These are phyloP conservation scores for Contarinia nasturtii DNA, from an alignment of 1,140 invertebrate genomes.

Conservation along the genomic window DNA sequence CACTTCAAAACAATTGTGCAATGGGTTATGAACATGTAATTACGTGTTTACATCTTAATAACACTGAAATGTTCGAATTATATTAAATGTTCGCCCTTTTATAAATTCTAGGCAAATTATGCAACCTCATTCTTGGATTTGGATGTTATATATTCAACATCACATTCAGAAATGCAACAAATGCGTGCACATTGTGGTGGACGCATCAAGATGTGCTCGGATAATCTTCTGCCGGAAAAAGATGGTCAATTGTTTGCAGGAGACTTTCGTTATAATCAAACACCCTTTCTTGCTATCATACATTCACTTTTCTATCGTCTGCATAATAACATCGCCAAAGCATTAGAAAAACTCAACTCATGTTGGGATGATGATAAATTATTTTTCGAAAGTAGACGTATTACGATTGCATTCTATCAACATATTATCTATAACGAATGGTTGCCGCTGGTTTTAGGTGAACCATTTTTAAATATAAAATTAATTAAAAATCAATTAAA, in stretches of 20 bases:
- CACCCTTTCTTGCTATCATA: constrained; percentile 62
- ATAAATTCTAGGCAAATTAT: background rate
- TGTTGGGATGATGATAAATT: constrained; percentile 50
- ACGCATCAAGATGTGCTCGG: no score
- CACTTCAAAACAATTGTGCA: background rate
- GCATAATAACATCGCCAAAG: constrained; percentile 57
- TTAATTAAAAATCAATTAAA: no score
- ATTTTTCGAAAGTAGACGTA: constrained; percentile 56
- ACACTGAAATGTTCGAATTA: background rate
- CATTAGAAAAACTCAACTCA: constrained; percentile 35
- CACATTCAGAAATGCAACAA: background rate
- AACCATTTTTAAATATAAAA: no score
- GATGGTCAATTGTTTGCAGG: constrained; percentile 29
- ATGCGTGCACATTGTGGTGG: no score
- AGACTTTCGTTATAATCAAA: constrained; percentile 65
- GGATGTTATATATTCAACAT: background rate
- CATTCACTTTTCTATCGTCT: constrained; percentile 54
- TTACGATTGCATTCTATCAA: constrained; percentile 62
- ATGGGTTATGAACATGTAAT: background rate
- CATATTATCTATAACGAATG: constrained; percentile 73
- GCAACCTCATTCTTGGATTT: background rate
- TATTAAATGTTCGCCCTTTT: no score
- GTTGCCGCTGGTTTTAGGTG: constrained; percentile 55
- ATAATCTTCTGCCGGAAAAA: no score
- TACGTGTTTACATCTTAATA: background rate